Evolutionary conservation across 2,888 invertebrate species (phyloP).

Genomic region (Incurvaria masculella): DNA sequence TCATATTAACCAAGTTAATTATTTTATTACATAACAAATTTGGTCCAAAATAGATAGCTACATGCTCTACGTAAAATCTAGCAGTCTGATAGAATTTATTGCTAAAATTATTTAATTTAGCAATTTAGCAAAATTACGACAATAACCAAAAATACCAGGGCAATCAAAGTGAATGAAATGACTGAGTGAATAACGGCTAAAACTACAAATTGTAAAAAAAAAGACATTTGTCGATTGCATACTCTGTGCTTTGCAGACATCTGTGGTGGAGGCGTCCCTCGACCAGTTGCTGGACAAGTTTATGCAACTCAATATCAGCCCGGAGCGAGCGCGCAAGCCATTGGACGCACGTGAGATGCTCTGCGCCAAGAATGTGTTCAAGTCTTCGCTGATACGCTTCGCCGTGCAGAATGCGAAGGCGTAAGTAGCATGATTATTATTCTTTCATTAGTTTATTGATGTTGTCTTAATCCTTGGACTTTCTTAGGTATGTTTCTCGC

Average conservation of each 20-base stretch:
- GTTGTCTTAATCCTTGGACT: not conserved
- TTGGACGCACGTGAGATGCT: conserved; percentile 34
- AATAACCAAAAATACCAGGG: no score
- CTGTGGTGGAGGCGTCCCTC: conserved; percentile 49
- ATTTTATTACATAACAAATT: no score
- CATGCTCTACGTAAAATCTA: no score
- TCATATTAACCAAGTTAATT: no score
- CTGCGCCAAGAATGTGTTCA: conserved; percentile 56
- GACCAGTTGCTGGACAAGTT: conserved; percentile 56
- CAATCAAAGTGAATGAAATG: no score
- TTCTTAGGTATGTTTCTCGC: no score
- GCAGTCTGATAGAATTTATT: no score
- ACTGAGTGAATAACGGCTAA: no score
- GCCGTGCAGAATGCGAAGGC: conserved; percentile 50
- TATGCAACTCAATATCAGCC: conserved; percentile 54
- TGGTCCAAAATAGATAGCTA: no score
- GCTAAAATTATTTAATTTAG: no score
- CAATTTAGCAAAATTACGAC: no score
- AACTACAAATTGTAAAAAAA: not conserved
- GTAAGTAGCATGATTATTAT: conserved; percentile 26
- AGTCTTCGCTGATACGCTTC: conserved; percentile 56
- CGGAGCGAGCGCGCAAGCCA: conserved; percentile 24
- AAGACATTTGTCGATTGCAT: not conserved
- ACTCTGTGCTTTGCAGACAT: conserved; percentile 30
- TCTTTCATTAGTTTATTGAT: not conserved